Conservation (phyloP, 1,140 invertebrate species). For the Schlechtendalia chinensis region DNA sequence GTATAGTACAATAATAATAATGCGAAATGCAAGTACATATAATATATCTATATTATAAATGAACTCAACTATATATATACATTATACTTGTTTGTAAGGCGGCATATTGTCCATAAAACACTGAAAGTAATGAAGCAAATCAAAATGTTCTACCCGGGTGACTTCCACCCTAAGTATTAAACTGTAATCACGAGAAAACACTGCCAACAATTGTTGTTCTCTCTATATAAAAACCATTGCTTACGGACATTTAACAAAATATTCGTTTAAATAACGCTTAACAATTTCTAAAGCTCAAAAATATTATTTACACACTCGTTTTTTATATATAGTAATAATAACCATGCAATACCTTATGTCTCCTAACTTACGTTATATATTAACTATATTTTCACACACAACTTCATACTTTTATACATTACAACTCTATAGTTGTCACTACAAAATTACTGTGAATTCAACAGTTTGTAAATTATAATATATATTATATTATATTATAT, state of each 20-base stretch:
- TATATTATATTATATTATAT: no score
- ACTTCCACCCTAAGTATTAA: constrained; percentile 29
- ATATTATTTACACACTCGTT: not conserved
- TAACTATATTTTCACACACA: not conserved
- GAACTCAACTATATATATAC: not conserved
- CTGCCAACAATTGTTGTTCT: constrained; percentile 12
- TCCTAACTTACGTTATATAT: not conserved
- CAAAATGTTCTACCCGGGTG: constrained; percentile 14
- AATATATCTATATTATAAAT: constrained; percentile 25
- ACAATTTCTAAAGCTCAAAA: constrained; percentile 31
- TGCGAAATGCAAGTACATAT: not conserved
- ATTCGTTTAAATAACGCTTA: constrained; percentile 22
- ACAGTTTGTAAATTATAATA: no score
- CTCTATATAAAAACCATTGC: constrained; percentile 23
- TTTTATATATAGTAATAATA: not conserved
- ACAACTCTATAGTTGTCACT: no score
- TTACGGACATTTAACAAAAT: constrained; percentile 33
- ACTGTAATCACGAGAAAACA: constrained; percentile 26
- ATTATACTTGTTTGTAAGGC: not conserved
- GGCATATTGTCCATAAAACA: not conserved
- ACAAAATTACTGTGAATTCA: no score
- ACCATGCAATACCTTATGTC: not conserved
- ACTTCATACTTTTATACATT: no score
- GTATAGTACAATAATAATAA: not conserved
- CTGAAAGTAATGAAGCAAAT: constrained; percentile 35